phyloP scores from a whole-genome alignment of 2,113 vertebrate species.

The Anarhynchus alexandrinus region DNA sequence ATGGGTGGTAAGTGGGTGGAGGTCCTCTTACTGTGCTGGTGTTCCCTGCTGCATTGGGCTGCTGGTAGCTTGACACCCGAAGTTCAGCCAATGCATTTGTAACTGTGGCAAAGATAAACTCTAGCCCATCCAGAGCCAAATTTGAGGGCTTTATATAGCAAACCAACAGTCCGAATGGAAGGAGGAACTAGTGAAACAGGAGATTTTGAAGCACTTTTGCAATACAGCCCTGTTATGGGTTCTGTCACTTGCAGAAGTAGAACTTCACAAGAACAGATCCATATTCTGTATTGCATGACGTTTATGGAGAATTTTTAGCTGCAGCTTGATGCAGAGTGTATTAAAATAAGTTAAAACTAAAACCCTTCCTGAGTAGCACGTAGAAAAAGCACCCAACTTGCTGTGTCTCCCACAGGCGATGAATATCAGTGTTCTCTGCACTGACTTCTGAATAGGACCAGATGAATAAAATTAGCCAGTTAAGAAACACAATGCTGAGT shows the following conservation, averaged over 20 bases:
- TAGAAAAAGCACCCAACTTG: background rate
- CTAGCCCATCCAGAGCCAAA: background rate
- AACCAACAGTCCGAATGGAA: background rate
- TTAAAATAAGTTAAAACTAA: background rate
- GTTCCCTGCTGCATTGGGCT: background rate
- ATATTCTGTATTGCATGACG: background rate
- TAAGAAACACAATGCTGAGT: background rate
- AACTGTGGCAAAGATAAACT: background rate
- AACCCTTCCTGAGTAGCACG: background rate
- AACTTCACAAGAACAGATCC: background rate
- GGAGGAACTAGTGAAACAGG: background rate
- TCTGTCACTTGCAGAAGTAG: background rate
- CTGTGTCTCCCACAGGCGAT: background rate
- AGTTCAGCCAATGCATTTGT: background rate
- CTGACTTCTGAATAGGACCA: background rate
- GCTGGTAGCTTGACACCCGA: background rate
- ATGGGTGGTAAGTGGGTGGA: background rate
- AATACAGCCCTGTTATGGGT: background rate
- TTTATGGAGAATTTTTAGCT: background rate
- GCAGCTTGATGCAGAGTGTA: background rate
- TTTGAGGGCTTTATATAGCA: background rate
- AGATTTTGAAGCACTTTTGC: background rate
- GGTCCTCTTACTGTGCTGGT: background rate
- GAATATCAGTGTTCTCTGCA: background rate
- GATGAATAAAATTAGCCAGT: background rate